Percentiles rank a stretch among this genome's conserved stretches.
Evolutionary conservation across 2,888 invertebrate species (phyloP).

Genomic region (Apotomis turbidana): DNA sequence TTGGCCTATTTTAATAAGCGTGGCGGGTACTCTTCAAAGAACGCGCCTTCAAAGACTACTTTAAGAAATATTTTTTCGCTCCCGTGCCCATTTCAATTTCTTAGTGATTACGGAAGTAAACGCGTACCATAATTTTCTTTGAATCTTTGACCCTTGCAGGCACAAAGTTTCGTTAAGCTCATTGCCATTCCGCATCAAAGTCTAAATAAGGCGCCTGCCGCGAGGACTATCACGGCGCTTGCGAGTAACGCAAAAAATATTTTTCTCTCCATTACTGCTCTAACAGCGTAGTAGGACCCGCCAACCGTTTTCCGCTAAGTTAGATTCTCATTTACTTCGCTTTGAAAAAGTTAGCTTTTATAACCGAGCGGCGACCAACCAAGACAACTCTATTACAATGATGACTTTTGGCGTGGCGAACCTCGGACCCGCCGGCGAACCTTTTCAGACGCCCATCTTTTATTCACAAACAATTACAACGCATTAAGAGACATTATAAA

Average conservation of each 20-base stretch:
- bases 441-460: conserved; percentile 65
- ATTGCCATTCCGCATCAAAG: conserved; percentile 67
- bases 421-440: conserved; percentile 58
- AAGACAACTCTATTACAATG: conserved; percentile 77
- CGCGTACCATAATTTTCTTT: conserved; percentile 60
- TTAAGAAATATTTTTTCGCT: conserved; percentile 34
- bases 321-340: conserved; percentile 81
- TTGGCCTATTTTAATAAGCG: conserved; percentile 20
- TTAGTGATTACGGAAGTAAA: conserved; percentile 63
- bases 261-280: conserved; percentile 66
- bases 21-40: conserved; percentile 20
- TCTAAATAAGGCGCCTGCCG: conserved; percentile 63
- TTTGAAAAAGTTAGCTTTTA: conserved; percentile 78
- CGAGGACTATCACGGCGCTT: conserved; percentile 60
- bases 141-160: conserved; percentile 55
- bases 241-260: conserved; percentile 72
- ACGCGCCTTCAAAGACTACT: conserved; percentile 34
- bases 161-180: conserved; percentile 68
- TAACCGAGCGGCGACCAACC: conserved; percentile 67
- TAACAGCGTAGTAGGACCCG: conserved; percentile 58
- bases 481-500: conserved; percentile 66
- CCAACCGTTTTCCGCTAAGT: conserved; percentile 77
- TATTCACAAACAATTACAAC: conserved; percentile 72
- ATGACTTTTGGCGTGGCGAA: conserved; percentile 69
- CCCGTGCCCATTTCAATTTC: conserved; percentile 53